phyloP scores from a whole-genome alignment of 2,888 invertebrate species.

The Nasonovia ribisnigri region DNA sequence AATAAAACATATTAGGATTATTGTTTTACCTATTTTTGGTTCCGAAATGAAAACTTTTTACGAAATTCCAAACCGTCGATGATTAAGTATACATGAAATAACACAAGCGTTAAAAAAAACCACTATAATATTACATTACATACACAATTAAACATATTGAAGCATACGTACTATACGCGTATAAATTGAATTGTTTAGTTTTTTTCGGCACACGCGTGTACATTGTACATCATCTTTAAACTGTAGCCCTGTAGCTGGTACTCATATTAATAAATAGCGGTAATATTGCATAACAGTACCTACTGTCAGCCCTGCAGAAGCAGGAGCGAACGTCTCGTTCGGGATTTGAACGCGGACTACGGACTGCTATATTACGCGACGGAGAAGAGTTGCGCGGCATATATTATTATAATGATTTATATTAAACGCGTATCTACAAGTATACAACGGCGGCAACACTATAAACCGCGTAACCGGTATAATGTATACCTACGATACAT shows the following conservation, averaged over 20 bases:
- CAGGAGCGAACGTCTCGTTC: constrained; percentile 14
- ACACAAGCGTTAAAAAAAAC: neutral
- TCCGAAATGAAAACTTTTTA: neutral
- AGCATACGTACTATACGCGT: neutral
- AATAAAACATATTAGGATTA: neutral
- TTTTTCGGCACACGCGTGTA: neutral
- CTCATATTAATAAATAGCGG: neutral
- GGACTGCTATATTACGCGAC: neutral
- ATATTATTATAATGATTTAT: constrained; percentile 9
- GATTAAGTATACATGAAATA: neutral
- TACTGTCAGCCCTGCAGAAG: neutral
- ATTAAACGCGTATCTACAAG: neutral
- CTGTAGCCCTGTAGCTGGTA: neutral
- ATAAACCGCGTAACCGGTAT: constrained; percentile 34
- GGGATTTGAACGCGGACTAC: constrained; percentile 39
- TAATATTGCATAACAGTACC: neutral
- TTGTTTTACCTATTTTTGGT: neutral
- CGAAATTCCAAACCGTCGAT: neutral
- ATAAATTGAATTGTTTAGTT: neutral
- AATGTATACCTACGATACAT: constrained; percentile 20
- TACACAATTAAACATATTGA: neutral
- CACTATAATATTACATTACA: neutral
- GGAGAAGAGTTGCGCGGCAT: neutral
- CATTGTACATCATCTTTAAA: neutral
- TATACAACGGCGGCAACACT: neutral